Evolutionary conservation across 2,888 invertebrate species (phyloP).

Genomic region (Ashinkailepas kermadecensis): DNA sequence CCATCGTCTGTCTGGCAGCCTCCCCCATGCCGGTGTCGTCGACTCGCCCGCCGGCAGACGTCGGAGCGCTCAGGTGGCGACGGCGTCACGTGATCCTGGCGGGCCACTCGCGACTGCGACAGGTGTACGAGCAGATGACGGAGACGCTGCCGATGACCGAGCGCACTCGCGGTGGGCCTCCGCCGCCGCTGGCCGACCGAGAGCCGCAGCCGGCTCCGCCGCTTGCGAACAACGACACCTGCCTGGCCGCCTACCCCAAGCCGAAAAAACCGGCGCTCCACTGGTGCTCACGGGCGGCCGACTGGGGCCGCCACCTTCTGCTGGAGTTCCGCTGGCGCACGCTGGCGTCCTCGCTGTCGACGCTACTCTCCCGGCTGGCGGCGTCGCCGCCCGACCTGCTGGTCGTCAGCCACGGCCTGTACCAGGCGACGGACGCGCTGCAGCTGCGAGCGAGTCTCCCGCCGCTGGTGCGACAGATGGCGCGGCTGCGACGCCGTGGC

Average conservation of each 20-base stretch:
- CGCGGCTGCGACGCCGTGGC: not conserved
- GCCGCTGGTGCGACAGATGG: not conserved
- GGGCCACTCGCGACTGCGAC: not conserved
- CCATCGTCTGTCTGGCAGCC: not conserved
- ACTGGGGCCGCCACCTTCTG: constrained; percentile 31
- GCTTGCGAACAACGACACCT: not conserved
- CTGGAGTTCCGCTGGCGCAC: constrained; percentile 27
- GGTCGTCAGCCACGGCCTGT: constrained; percentile 27
- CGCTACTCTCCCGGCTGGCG: constrained; percentile 21
- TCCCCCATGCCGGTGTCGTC: not conserved
- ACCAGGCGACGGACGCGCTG: not conserved
- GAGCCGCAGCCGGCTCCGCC: not conserved
- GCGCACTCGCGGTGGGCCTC: not conserved
- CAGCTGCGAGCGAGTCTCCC: not conserved
- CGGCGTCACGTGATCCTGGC: not conserved
- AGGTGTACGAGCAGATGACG: not conserved
- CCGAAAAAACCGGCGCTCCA: not conserved
- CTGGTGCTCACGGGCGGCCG: constrained; percentile 28
- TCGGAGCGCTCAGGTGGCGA: not conserved
- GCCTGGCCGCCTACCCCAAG: not conserved
- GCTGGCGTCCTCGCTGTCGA: not conserved
- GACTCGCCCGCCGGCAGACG: not conserved
- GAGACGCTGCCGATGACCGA: not conserved
- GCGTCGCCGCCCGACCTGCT: constrained; percentile 18
- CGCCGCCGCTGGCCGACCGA: not conserved